Percentiles rank a stretch among this genome's conserved stretches.
phyloP scores from a whole-genome alignment of 2,113 vertebrate species.

The Pseudorasbora parva region DNA sequence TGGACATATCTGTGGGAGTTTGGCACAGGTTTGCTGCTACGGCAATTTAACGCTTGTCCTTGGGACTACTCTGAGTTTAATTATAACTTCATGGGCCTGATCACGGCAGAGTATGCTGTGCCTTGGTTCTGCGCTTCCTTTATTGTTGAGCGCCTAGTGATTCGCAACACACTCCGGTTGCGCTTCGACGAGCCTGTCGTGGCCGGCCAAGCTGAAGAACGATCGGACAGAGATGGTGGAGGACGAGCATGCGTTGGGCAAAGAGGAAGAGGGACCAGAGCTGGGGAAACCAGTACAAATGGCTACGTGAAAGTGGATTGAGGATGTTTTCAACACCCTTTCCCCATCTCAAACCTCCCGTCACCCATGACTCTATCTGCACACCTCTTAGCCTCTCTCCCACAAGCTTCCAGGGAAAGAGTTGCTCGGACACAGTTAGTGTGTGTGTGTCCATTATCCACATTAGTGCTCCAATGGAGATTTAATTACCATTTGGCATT shows the following conservation, averaged over 20 bases:
- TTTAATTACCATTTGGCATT: background rate
- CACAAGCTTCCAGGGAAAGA: background rate
- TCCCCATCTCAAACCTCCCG: slow-evolving; percentile 29
- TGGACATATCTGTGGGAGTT: slow-evolving; percentile 99
- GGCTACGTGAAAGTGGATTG: slow-evolving; percentile 91
- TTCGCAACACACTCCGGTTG: slow-evolving; percentile 92
- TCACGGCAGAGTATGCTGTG: slow-evolving; percentile 95
- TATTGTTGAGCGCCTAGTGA: slow-evolving; percentile 92
- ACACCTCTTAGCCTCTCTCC: slow-evolving; percentile 43
- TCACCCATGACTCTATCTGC: slow-evolving; percentile 39
- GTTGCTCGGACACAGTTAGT: slow-evolving; percentile 34
- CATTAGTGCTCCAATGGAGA: slow-evolving; percentile 46
- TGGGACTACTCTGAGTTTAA: slow-evolving; percentile 98
- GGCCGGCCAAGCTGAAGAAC: slow-evolving; percentile 70
- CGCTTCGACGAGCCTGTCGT: slow-evolving; percentile 86
- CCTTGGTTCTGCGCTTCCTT: slow-evolving; percentile 97
- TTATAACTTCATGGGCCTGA: slow-evolving; percentile 98
- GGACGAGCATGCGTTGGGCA: slow-evolving; percentile 62
- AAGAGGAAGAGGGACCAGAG: slow-evolving; percentile 61
- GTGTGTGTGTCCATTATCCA: too few species aligned
- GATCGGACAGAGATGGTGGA: slow-evolving; percentile 65
- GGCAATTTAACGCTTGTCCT: slow-evolving; percentile 94
- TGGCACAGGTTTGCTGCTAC: slow-evolving; percentile 89
- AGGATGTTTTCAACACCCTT: slow-evolving; percentile 53
- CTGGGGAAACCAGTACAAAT: slow-evolving; percentile 75